phyloP scores from a whole-genome alignment of 2,797 vertebrate species.

The Pachyuromys duprasi region DNA sequence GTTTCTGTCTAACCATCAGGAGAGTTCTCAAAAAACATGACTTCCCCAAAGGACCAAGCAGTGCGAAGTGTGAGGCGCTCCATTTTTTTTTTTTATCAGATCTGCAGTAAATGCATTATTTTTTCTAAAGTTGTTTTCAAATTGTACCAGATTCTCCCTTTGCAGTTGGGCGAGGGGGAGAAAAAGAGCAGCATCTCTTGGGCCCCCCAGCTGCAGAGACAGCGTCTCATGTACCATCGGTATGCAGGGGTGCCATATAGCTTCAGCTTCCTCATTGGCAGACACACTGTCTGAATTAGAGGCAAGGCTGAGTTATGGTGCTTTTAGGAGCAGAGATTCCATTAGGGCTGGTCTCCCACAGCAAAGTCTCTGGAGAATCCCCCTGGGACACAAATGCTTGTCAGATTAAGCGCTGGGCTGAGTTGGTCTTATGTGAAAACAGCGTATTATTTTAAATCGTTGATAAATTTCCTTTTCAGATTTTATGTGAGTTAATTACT shows the following conservation, averaged over 20 bases:
- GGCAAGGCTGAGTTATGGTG: constrained; percentile 69
- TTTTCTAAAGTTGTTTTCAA: constrained; percentile 66
- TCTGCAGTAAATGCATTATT: constrained; percentile 53
- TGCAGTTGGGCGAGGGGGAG: constrained; percentile 10
- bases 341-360: constrained; percentile 15
- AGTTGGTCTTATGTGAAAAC: background rate
- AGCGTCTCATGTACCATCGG: background rate
- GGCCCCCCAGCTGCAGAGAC: background rate
- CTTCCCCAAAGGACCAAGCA: constrained; percentile 55
- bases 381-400: background rate
- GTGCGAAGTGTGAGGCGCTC: background rate
- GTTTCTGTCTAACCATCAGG: constrained; percentile 36
- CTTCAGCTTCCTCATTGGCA: constrained; percentile 60
- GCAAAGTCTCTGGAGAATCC: background rate
- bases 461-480: background rate
- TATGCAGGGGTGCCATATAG: background rate
- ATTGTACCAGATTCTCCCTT: constrained; percentile 65
- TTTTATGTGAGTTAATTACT: constrained; percentile 42
- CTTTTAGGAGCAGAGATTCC: constrained; percentile 70
- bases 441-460: background rate
- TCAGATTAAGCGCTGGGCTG: background rate
- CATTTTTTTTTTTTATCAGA: constrained; percentile 29
- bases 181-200: background rate
- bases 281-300: constrained; percentile 69
- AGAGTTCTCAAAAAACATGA: constrained; percentile 58